Conservation (phyloP, 2,113 vertebrate genomes). For the Sylvilagus bachmani region DNA sequence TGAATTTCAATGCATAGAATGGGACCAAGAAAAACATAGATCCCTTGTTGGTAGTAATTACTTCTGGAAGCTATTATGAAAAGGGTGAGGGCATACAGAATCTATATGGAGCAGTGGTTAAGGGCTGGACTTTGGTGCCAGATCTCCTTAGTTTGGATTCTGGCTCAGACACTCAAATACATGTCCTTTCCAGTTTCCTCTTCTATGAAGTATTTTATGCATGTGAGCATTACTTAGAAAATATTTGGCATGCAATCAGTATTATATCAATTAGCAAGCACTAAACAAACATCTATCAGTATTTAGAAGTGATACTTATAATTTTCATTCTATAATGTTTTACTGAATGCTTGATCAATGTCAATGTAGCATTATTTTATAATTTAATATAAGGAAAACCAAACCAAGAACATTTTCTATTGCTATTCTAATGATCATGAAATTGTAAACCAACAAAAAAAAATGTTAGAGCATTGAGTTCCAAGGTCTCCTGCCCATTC, state of each 20-base stretch:
- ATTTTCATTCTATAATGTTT: conserved; percentile 47
- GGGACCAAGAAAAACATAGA: not conserved
- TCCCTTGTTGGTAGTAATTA: not conserved
- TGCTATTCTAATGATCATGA: not conserved
- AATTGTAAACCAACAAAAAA: not conserved
- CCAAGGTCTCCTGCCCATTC: conserved; percentile 18
- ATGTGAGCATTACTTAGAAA: not conserved
- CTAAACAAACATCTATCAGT: not conserved
- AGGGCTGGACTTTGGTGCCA: not conserved
- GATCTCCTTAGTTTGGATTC: not conserved
- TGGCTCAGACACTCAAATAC: not conserved
- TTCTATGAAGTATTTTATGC: not conserved
- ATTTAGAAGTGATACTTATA: conserved; percentile 21
- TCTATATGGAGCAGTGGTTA: not conserved
- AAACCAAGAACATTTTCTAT: conserved; percentile 1
- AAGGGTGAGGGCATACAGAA: not conserved
- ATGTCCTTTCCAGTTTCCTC: not conserved
- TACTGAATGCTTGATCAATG: conserved; percentile 33
- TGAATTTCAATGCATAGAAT: not conserved
- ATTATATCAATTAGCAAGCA: not conserved
- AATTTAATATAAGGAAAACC: conserved; percentile 15
- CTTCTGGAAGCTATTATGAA: not conserved
- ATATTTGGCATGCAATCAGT: not conserved
- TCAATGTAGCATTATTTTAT: not conserved
- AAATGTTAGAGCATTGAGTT: not conserved